A percentile compares a stretch with the other conserved stretches of the same genome.
Evolutionary conservation across 2,888 invertebrate species (phyloP).

Genomic region (Aromia moschata): DNA sequence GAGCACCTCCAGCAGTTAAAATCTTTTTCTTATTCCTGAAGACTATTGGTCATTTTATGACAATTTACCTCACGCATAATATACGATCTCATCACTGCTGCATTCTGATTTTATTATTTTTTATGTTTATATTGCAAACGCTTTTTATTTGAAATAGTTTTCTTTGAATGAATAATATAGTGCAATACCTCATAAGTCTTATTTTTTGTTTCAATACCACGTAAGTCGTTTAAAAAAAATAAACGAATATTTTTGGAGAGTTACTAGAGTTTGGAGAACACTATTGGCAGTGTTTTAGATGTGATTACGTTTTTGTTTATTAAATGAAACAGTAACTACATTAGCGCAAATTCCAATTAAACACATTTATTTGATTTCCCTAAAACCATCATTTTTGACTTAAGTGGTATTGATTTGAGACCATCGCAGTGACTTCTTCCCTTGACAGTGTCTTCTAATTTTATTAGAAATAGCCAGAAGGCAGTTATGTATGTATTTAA

Average conservation of each 20-base stretch:
- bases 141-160: background rate
- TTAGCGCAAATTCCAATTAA: too few relatives aligned
- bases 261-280: too few relatives aligned
- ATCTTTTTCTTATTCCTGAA: constrained; percentile 6
- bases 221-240: background rate
- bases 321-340: too few relatives aligned
- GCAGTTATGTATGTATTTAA: too few relatives aligned
- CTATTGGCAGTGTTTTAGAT: too few relatives aligned
- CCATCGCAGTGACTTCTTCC: too few relatives aligned
- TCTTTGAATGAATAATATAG: background rate
- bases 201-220: background rate
- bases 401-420: background rate
- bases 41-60: constrained; percentile 29
- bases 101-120: too few relatives aligned
- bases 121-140: background rate
- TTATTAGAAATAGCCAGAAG: too few relatives aligned
- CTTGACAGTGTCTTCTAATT: too few relatives aligned
- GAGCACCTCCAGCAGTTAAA: constrained; percentile 27
- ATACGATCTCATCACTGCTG: background rate
- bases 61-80: background rate
- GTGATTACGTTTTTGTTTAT: too few relatives aligned
- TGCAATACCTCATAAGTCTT: background rate
- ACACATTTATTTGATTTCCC: too few relatives aligned
- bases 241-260: background rate
- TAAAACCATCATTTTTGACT: too few relatives aligned